Percentiles rank a stretch among this genome's conserved stretches.
These are phyloP conservation scores for Formica aserva DNA, from an alignment of 2,888 invertebrate species.

Conservation along the genomic window DNA sequence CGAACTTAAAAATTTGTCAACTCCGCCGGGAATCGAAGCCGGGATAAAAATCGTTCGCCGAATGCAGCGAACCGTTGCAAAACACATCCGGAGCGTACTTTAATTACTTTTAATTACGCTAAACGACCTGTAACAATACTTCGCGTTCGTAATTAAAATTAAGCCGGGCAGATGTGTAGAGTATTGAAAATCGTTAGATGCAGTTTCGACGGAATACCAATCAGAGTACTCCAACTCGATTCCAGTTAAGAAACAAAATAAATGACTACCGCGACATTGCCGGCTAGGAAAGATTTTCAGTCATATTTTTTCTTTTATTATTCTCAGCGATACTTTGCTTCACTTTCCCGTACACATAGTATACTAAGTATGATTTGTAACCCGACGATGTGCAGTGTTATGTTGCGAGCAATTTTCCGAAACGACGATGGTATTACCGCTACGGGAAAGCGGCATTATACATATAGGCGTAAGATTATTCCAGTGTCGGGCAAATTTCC, in stretches of 20 bases:
- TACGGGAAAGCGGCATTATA: constrained; percentile 18
- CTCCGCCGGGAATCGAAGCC: not conserved
- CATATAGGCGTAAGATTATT: constrained; percentile 35
- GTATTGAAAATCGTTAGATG: constrained; percentile 4
- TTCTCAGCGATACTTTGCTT: not conserved
- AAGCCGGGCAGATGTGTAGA: not conserved
- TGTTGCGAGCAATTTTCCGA: constrained; percentile 62
- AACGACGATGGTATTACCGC: constrained; percentile 59
- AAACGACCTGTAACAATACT: constrained; percentile 38
- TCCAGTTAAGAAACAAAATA: not conserved
- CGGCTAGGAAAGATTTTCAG: not conserved
- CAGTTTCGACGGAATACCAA: not conserved
- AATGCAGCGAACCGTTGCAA: not conserved
- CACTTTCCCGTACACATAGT: not conserved
- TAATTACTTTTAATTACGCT: constrained; percentile 53
- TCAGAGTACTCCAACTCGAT: not conserved
- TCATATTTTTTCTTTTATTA: not conserved
- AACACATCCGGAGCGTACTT: constrained; percentile 19
- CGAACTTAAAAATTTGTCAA: constrained; percentile 30
- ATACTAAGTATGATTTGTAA: constrained; percentile 10
- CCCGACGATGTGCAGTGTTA: not conserved
- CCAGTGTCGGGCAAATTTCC: constrained; percentile 44
- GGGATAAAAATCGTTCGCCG: constrained; percentile 12
- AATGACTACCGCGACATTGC: not conserved
- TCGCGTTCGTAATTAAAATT: constrained; percentile 37